Conservation (phyloP, 2,888 invertebrate genomes). For the Clunio marinus region DNA sequence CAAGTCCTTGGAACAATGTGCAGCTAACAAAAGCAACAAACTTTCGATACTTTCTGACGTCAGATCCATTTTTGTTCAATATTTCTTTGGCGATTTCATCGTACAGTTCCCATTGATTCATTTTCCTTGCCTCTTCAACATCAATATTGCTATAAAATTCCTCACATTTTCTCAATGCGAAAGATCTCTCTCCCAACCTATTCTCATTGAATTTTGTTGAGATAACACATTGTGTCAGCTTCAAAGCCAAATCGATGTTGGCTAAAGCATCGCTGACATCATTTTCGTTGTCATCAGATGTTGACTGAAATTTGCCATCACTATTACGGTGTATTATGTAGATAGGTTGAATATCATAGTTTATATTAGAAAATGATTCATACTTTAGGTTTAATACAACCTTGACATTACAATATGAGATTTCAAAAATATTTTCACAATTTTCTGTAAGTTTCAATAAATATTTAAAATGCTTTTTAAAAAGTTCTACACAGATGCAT, state of each 20-base stretch:
- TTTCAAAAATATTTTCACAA: neutral
- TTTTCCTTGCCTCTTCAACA: conserved; percentile 64
- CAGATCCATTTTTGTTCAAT: conserved; percentile 63
- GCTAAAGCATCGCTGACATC: conserved; percentile 66
- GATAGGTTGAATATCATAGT: conserved; percentile 58
- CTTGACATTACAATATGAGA: neutral
- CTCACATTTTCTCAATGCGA: conserved; percentile 70
- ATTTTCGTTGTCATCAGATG: conserved; percentile 47
- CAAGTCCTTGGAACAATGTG: conserved; percentile 67
- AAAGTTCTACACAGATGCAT: neutral
- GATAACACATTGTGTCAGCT: conserved; percentile 78
- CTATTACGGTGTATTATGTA: conserved; percentile 79
- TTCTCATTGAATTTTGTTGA: conserved; percentile 82
- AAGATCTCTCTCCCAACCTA: conserved; percentile 73
- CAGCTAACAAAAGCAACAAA: conserved; percentile 87
- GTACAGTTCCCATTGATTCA: conserved; percentile 80
- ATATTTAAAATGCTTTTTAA: neutral
- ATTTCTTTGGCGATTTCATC: conserved; percentile 78
- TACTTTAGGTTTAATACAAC: conserved; percentile 49
- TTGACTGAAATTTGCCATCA: conserved; percentile 70
- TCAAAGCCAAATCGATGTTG: conserved; percentile 70
- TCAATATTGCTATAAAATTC: conserved; percentile 69
- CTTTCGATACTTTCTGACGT: conserved; percentile 61
- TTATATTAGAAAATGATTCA: neutral
- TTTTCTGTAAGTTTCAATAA: neutral